A percentile compares a stretch with the other conserved stretches of the same genome.
Conservation (phyloP, 2,797 vertebrate genomes). For the Mus caroli region DNA sequence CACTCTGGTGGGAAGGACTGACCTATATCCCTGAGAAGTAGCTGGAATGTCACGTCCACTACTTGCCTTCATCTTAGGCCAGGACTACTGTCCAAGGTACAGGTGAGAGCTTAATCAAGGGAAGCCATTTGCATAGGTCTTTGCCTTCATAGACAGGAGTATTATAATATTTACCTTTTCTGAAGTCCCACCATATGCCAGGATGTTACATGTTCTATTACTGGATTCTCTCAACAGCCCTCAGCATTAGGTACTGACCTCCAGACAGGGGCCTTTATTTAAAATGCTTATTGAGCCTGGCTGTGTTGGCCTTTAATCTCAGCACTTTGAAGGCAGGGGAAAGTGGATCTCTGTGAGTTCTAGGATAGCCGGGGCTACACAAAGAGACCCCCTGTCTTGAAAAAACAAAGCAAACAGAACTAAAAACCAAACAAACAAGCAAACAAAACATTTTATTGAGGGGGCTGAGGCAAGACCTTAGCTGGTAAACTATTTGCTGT, state of each 20-base stretch:
- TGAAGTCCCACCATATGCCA: neutral
- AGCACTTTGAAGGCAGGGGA: neutral
- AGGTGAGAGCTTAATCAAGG: neutral
- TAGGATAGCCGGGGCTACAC: neutral
- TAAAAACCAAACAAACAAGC: neutral
- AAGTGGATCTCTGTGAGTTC: neutral
- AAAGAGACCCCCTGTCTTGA: neutral
- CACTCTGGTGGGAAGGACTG: neutral
- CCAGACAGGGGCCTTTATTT: conserved; percentile 11
- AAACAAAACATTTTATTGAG: neutral
- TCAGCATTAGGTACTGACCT: conserved; percentile 3
- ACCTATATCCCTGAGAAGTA: neutral
- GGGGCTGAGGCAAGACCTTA: neutral
- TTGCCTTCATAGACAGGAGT: neutral
- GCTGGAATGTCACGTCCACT: neutral
- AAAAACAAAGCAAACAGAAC: neutral
- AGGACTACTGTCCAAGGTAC: neutral
- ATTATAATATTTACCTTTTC: neutral
- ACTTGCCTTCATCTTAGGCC: neutral
- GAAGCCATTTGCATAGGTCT: neutral
- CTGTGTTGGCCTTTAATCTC: neutral
- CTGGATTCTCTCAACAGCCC: conserved; percentile 21
- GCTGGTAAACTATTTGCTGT: neutral
- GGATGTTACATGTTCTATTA: conserved; percentile 14
- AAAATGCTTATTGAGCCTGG: neutral